Evolutionary conservation across 2,888 invertebrate genomes (phyloP).

Genomic region (Ectropis crepuscularia): DNA sequence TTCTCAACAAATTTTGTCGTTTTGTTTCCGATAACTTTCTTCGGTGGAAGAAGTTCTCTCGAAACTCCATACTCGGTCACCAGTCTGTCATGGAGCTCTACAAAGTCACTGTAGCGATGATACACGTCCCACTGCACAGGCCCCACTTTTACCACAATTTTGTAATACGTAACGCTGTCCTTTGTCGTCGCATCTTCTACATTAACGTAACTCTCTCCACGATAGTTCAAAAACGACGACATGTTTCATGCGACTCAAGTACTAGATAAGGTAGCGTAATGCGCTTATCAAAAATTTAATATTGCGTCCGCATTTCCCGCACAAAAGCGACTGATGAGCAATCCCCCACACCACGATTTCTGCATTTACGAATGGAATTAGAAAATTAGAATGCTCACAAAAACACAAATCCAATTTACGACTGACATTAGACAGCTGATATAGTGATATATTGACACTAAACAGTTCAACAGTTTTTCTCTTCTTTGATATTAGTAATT

Average conservation of each 20-base stretch:
- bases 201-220: slow-evolving; percentile 87
- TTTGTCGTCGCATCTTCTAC: slow-evolving; percentile 87
- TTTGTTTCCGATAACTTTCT: slow-evolving; percentile 96
- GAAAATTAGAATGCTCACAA: too few species aligned
- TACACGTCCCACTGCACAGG: slow-evolving; percentile 92
- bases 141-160: slow-evolving; percentile 88
- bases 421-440: too few species aligned
- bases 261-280: slow-evolving; percentile 3
- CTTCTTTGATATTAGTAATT: too few species aligned
- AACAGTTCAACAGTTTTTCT: too few species aligned
- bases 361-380: too few species aligned
- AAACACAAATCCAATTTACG: too few species aligned
- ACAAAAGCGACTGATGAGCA: not conserved
- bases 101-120: slow-evolving; percentile 96
- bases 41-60: slow-evolving; percentile 95
- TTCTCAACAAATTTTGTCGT: slow-evolving; percentile 94
- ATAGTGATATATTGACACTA: too few species aligned
- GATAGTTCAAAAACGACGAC: slow-evolving; percentile 90
- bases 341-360: too few species aligned
- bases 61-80: slow-evolving; percentile 91
- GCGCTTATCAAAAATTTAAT: slow-evolving; percentile 7
- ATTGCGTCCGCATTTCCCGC: slow-evolving; percentile 7
- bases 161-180: slow-evolving; percentile 89
- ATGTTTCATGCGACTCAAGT: slow-evolving; percentile 66
- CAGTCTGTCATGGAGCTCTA: slow-evolving; percentile 93